phyloP scores from a whole-genome alignment of 1,140 invertebrate species.

The Lepidurus apus region DNA sequence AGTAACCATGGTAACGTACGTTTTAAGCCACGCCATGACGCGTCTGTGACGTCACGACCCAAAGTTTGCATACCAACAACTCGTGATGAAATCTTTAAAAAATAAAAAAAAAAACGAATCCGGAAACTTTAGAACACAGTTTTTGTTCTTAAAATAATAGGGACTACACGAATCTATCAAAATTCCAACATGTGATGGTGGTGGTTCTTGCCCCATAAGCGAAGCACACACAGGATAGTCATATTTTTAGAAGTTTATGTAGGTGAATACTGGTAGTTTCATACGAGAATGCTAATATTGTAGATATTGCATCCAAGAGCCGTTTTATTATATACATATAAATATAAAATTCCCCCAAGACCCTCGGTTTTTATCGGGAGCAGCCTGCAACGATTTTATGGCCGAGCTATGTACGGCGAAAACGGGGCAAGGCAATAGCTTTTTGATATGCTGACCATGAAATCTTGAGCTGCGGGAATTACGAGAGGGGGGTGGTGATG shows the following conservation, averaged over 20 bases:
- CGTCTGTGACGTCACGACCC: too few species aligned
- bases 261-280: not conserved
- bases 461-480: not conserved
- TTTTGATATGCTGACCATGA: constrained; percentile 22
- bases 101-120: too few species aligned
- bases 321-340: not conserved
- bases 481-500: not conserved
- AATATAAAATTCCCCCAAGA: not conserved
- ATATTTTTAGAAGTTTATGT: not conserved
- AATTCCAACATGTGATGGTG: too few species aligned
- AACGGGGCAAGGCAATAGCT: not conserved
- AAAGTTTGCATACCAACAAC: too few species aligned
- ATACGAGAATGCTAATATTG: not conserved
- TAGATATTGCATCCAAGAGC: constrained; percentile 4
- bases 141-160: too few species aligned
- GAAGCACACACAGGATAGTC: not conserved
- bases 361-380: constrained; percentile 10
- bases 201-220: too few species aligned
- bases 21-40: too few species aligned
- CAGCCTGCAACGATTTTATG: constrained; percentile 1
- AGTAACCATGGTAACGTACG: too few species aligned
- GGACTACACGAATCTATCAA: too few species aligned
- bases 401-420: constrained; percentile 9
- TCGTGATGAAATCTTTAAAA: too few species aligned
- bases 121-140: too few species aligned